Evolutionary conservation across 1,140 invertebrate species (phyloP), one percentile per base, ranked within the genome.

Genomic region (Adoxophyes honmai): DNA sequence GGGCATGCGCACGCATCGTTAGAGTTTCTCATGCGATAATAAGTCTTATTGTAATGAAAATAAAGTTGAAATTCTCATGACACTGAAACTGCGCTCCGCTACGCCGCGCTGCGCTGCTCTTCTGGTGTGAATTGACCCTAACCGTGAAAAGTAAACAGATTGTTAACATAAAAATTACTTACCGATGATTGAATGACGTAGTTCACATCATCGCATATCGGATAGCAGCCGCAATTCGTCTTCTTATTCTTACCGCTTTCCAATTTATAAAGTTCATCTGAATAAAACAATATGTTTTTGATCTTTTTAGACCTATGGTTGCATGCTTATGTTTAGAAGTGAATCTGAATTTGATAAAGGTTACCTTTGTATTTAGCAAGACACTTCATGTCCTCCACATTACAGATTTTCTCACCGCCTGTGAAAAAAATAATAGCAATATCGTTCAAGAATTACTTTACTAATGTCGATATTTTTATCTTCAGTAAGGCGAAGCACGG

Each of bases 121-220:
- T 33, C 1, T 11, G 33, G 13, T n/a, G 21, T 15, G n/a, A n/a
- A n/a, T n/a, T n/a, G n/a, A n/a, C n/a, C n/a, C n/a, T n/a, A n/a
- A n/a, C n/a, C n/a, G n/a, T 9, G 18, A 34, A 35, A 57, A 13
- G 38, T 11, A 36, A 10, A 6, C 14, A 21, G 48, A 9, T 0
- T 52, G 67, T 74, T 62, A 48, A 79, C 78, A 60, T 68, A 13
- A 0, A 38, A 14, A 38, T 28, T 57, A 88, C 81, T 88, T 73
- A 90, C 89, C 67, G 86, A 75, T 36, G 80, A 84, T 56, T 89
- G 82, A 15, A 91, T 79, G 54, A 92, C 88, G 62, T 92, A 93
- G 63, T 91, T 92, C 1, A 92, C 91, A 60, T 93, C 91, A 66
- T 93, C 91, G 64, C 92, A 93, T 57, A 92, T 91, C 7, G 91